Conservation (phyloP, 2,113 vertebrate genomes). For the Oryctolagus cuniculus region DNA sequence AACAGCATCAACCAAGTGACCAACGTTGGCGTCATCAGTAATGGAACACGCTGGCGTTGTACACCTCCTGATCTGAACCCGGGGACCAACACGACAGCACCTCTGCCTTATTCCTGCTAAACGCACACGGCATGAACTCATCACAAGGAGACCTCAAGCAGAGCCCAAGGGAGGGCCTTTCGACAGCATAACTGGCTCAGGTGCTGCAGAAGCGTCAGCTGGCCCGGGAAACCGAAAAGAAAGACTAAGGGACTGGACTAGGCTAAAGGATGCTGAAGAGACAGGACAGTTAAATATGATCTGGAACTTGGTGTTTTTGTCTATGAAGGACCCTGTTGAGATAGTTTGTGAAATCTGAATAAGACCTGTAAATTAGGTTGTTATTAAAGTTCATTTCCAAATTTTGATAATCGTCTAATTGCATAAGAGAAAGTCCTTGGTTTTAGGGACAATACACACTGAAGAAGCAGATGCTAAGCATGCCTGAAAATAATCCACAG, state of each 20-base stretch:
- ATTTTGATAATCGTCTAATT: constrained; percentile 50
- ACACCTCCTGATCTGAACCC: not conserved
- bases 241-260: not conserved
- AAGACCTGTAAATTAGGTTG: constrained; percentile 1
- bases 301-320: not conserved
- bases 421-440: not conserved
- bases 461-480: not conserved
- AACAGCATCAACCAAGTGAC: not conserved
- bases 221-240: not conserved
- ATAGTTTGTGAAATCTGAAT: constrained; percentile 36
- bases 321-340: constrained; percentile 20
- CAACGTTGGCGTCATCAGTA: not conserved
- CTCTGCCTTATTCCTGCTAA: not conserved
- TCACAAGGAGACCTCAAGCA: not conserved
- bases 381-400: constrained; percentile 38
- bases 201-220: not conserved
- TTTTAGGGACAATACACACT: constrained; percentile 12
- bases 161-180: not conserved
- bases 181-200: not conserved
- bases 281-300: not conserved
- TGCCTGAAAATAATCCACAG: constrained; percentile 15
- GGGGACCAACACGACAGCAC: not conserved
- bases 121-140: not conserved
- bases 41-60: not conserved
- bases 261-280: not conserved